Base-by-base conservation (phyloP, 2,113 vertebrate species). In the Grammomys surdaster region DNA sequence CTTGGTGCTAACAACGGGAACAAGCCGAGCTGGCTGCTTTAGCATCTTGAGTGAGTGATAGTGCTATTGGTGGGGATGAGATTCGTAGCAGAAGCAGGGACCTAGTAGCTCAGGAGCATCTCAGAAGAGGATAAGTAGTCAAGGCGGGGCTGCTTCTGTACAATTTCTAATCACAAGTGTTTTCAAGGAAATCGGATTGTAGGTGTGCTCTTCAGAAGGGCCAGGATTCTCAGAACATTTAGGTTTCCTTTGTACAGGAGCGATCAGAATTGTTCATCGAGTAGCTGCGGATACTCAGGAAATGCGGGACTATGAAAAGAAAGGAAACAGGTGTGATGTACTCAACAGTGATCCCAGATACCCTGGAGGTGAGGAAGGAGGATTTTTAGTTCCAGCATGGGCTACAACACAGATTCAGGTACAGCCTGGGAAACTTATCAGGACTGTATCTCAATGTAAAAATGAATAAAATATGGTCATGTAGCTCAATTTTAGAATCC, bases 51-150 rank as follows among this genome's bases (percentile, higher is more conserved):
- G n/a, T n/a, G 33, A 46, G 36, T 36, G 76, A 9, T 54, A 0
- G 36, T 9, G 1, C 43, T 19, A 2, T 26, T 11, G 31, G 43
- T 8, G 12, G 33, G 67, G 51, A 40, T 31, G 87, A 78, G 46
- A 10, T 22, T 2, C 4, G 16, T 2, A 13, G 36, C 36, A n/a
- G 40, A 7, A 3, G 0, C 9, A 3, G 13, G 19, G 19, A 36
- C 67, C 16, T 36, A 69, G 67, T 7, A 31, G 0, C 51, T 72
- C 51, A 28, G 69, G 31, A 26, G 26, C 56, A 76, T 40, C n/a
- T 0, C 0, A 24, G 43, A n/a, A n/a, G 81, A 54, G 33, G 80
- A 14, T 13, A n/a, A 46, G 20, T 46, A 16, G 9, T 69, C 12
- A 24, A 20, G 60, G 5, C 5, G 1, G 3, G 20, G n/a, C 8